Percentiles rank a stretch among this genome's conserved stretches.
These are phyloP conservation scores for Ephestia elutella DNA, from an alignment of 1,140 invertebrate genomes.

Conservation along the genomic window DNA sequence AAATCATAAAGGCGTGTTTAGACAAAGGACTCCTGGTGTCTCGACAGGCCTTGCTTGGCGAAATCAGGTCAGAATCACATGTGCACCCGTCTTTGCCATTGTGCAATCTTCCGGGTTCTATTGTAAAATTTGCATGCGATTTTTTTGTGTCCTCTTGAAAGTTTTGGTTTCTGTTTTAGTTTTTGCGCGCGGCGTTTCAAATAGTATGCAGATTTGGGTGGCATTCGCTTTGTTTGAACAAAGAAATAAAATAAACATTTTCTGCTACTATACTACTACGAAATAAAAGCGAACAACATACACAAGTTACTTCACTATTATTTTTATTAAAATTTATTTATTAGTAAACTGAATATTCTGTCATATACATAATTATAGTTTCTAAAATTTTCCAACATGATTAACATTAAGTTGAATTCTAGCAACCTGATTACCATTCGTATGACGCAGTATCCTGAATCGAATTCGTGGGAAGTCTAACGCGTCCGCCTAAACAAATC, in stretches of 20 bases:
- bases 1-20: conserved; percentile 67
- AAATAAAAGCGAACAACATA: no score
- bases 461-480: conserved; percentile 54
- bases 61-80: conserved; percentile 73
- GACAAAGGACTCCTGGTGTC: conserved; percentile 56
- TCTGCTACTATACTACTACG: neutral
- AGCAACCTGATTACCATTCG: conserved; percentile 21
- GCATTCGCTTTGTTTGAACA: neutral
- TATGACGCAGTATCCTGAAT: conserved; percentile 28
- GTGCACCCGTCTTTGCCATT: conserved; percentile 55
- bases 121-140: conserved; percentile 45
- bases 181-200: neutral
- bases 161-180: conserved; percentile 11
- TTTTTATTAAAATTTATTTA: no score
- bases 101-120: conserved; percentile 66
- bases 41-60: conserved; percentile 39
- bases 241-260: neutral
- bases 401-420: neutral
- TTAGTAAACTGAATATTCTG: neutral
- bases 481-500: conserved; percentile 60
- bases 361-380: neutral
- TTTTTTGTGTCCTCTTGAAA: conserved; percentile 31
- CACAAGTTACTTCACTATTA: no score
- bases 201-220: neutral
- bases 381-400: neutral